Evolutionary conservation across 1,140 invertebrate genomes (phyloP).

Genomic region (Trachymyrmex septentrionalis): DNA sequence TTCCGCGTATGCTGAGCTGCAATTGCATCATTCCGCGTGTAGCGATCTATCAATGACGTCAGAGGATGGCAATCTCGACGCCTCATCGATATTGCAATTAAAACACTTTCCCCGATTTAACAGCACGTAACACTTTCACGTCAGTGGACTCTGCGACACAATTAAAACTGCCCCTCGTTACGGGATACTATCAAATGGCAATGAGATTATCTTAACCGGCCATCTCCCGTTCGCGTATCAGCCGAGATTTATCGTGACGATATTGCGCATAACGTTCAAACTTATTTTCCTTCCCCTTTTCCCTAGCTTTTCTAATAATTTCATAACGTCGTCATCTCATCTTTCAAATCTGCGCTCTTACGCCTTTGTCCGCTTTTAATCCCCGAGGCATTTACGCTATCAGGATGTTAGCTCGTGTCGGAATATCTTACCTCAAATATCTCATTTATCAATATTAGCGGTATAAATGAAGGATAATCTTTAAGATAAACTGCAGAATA

Average conservation of each 20-base stretch:
- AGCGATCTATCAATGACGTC: slow-evolving; percentile 54
- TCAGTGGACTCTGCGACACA: slow-evolving; percentile 41
- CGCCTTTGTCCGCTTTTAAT: slow-evolving; percentile 20
- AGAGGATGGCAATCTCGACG: slow-evolving; percentile 44
- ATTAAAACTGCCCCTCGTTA: slow-evolving; percentile 58
- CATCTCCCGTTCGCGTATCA: slow-evolving; percentile 18
- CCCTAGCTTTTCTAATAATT: slow-evolving; percentile 12
- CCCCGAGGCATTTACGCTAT: neutral
- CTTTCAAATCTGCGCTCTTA: slow-evolving; percentile 18
- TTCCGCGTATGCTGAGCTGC: slow-evolving; percentile 8
- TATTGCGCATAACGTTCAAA: slow-evolving; percentile 24
- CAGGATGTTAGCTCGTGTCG: neutral
- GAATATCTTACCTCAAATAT: slow-evolving; percentile 12
- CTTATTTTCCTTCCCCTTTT: neutral
- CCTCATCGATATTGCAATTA: slow-evolving; percentile 59
- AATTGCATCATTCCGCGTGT: slow-evolving; percentile 1
- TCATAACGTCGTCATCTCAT: neutral
- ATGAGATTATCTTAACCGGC: slow-evolving; percentile 33
- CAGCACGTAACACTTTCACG: slow-evolving; percentile 53
- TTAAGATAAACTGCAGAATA: slow-evolving; percentile 1
- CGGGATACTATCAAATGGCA: slow-evolving; percentile 43
- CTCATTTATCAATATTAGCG: slow-evolving; percentile 24
- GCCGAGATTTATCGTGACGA: slow-evolving; percentile 30
- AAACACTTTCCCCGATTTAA: slow-evolving; percentile 58
- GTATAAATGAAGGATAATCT: slow-evolving; percentile 14